Conservation (phyloP, 2,888 invertebrate species). For the Podabrus alpinus region DNA sequence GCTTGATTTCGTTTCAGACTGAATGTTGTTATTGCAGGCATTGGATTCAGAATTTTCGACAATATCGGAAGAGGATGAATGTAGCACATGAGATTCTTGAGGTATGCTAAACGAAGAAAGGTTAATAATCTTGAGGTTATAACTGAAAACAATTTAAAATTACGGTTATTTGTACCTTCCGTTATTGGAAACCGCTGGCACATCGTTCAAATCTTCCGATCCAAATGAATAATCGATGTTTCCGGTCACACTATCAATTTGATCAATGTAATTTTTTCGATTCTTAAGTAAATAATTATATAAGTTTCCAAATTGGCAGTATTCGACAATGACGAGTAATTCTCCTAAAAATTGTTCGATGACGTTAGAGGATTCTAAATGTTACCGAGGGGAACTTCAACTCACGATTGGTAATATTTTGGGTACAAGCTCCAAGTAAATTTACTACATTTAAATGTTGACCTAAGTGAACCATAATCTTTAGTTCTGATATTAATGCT, state of each 20-base stretch:
- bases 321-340: neutral
- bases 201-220: slow-evolving; percentile 60
- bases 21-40: slow-evolving; percentile 54
- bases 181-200: slow-evolving; percentile 54
- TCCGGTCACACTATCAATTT: slow-evolving; percentile 71
- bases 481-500: slow-evolving; percentile 89
- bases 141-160: too few species aligned
- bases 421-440: slow-evolving; percentile 91
- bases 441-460: slow-evolving; percentile 95
- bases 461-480: slow-evolving; percentile 94
- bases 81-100: too few species aligned
- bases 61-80: too few species aligned
- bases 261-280: slow-evolving; percentile 81
- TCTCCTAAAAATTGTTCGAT: neutral
- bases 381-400: too few species aligned
- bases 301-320: slow-evolving; percentile 49
- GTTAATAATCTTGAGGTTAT: too few species aligned
- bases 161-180: too few species aligned
- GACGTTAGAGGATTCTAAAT: too few species aligned
- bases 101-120: neutral
- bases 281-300: slow-evolving; percentile 86
- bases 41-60: neutral
- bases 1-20: slow-evolving; percentile 80
- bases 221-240: slow-evolving; percentile 71
- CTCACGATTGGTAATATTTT: slow-evolving; percentile 85